Conservation (phyloP, 2,888 invertebrate species). For the Macroteleia sp. region DNA sequence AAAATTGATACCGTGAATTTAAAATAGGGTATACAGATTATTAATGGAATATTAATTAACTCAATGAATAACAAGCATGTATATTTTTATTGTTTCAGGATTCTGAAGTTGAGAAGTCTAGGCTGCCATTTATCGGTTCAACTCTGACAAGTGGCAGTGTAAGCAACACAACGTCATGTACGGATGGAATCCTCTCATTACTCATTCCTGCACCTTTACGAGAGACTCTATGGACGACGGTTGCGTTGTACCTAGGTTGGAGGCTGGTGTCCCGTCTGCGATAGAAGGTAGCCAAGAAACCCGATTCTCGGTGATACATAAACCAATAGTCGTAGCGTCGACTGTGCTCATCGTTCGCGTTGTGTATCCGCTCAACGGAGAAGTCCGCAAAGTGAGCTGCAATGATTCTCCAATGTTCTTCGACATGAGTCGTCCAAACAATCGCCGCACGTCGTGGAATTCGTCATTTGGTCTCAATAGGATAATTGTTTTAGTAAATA, state of each 20-base stretch:
- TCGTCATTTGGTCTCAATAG: conserved; percentile 60
- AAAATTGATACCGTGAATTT: too few relatives aligned
- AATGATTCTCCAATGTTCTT: conserved; percentile 42
- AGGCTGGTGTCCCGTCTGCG: conserved; percentile 81
- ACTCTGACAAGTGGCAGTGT: conserved; percentile 68
- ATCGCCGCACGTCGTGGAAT: conserved; percentile 33
- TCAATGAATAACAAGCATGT: too few relatives aligned
- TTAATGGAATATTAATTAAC: too few relatives aligned
- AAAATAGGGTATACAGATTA: too few relatives aligned
- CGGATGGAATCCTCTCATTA: conserved; percentile 78
- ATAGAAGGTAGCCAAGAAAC: conserved; percentile 73
- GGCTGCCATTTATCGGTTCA: conserved; percentile 77
- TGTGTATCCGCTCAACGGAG: conserved; percentile 57
- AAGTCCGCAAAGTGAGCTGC: conserved; percentile 51
- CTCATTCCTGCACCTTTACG: conserved; percentile 81
- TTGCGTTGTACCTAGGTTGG: conserved; percentile 82
- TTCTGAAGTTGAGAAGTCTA: conserved; percentile 79
- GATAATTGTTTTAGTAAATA: conserved; percentile 53
- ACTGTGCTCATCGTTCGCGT: conserved; percentile 60
- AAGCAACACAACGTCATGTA: conserved; percentile 73
- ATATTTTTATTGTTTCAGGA: conserved; percentile 73
- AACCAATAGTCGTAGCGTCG: conserved; percentile 54
- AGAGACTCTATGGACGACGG: conserved; percentile 82
- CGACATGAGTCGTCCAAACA: conserved; percentile 33
- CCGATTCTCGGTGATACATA: conserved; percentile 37